Evolutionary conservation across 2,797 vertebrate species (phyloP), one percentile per base, ranked within the genome.

Genomic region (Pampus argenteus): DNA sequence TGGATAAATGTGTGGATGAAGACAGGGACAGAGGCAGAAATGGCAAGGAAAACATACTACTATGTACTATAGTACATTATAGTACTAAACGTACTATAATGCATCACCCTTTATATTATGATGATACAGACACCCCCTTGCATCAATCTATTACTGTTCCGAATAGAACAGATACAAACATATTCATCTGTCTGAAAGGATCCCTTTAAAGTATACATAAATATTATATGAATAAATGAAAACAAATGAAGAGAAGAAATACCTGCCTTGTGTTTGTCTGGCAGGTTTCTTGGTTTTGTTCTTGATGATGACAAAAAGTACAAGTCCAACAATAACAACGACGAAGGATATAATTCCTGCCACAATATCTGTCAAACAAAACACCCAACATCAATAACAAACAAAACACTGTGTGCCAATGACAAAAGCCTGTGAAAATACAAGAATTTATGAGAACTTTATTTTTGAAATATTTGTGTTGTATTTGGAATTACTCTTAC

Each of bases 251-350:
- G n/a, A n/a, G n/a, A 14, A 23, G 20, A 56, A 66, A 60, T 65
- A 79, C 76, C 18, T 70, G 49, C 71, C 71, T 74, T 65, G 55
- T 36, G 17, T 5, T 42, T 42, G 42, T 26, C 2, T n/a, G 17
- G 8, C 14, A 6, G 25, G n/a, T 14, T 5, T 55, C 25, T 34
- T 34, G 15, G 22, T 47, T 52, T 29, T 42, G 13, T 18, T 8
- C 17, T 15, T 69, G 18, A 38, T 0, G 0, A 1, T 0, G 5
- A 1, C 0, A 55, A 29, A 34, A 47, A 11, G 0, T 2, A 50
- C 0, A 17, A 65, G 1, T 0, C 44, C 6, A 6, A 74, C 7
- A 36, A 5, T 4, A 0, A 0, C 1, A 17, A 59, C 0, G 3
- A 68, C 17, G 20, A 9, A 0, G 38, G 64, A 18, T 6, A 31